Evolutionary conservation across 2,888 invertebrate genomes (phyloP), one percentile per base, ranked within the genome.

Genomic region (Cantharis nigra): DNA sequence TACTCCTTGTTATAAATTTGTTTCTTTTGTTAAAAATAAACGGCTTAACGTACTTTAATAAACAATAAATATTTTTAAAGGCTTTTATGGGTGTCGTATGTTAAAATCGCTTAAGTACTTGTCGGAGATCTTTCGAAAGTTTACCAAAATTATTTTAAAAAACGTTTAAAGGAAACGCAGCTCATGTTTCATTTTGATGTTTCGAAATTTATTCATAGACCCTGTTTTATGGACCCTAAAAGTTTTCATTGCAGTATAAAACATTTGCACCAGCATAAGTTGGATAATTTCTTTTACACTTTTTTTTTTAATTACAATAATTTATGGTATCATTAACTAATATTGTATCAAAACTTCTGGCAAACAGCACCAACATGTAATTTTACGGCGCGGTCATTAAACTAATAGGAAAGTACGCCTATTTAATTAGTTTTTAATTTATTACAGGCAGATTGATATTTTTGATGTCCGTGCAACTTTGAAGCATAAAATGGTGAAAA

Each of bases 391-490:
- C 67, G 63, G 71, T 71, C 71, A 69, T 72, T 72, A 72, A 75
- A 69, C 71, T 75, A 75, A 75, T 71, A 72, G 18, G 72, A 72
- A 76, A 75, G 69, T 72, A 75, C 75, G 69, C 76, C 76, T 73
- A 73, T 67, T 72, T 76, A 76, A 76, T 76, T 76, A 73, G 72
- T 76, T 73, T 65, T 76, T 70, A 73, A 76, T 76, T 76, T 76
- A 76, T 70, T 33, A 63, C 76, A 65, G 62, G 63, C 69, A 76
- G 72, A 76, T 72, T 72, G 20, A 72, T 72, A 63, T 72, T 71
- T 76, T 69, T 67, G 71, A 76, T 76, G 69, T 67, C 67, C 33
- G 14, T 30, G 62, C 30, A 65, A 69, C 28, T 69, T 76, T 76
- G 70, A 70, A 71, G 65, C 33, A 14, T 72, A 69, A 63, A 69